Percentiles rank a stretch among this genome's conserved stretches.
Conservation (phyloP, 1,140 invertebrate genomes). For the Drosophila repleta region DNA sequence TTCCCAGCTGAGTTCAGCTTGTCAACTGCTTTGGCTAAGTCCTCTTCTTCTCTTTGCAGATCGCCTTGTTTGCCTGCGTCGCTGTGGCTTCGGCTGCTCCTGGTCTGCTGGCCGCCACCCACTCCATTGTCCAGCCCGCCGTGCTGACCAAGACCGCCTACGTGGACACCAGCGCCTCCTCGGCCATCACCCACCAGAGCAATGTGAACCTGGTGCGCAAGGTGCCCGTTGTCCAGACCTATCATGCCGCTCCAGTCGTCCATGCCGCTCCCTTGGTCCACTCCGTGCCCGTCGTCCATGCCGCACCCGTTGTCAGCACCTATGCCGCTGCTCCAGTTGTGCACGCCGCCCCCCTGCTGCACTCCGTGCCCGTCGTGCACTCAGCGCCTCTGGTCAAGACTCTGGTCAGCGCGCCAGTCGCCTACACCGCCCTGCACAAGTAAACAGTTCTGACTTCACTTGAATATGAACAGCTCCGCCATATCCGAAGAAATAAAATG, state of each 20-base stretch:
- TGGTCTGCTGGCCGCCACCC: constrained; percentile 68
- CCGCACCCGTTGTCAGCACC: constrained; percentile 35
- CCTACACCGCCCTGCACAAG: constrained; percentile 65
- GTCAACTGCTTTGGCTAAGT: neutral
- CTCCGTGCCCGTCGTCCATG: constrained; percentile 54
- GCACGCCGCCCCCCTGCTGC: constrained; percentile 42
- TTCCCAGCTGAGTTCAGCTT: neutral
- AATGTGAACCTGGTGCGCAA: constrained; percentile 75
- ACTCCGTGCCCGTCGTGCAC: constrained; percentile 58
- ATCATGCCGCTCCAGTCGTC: constrained; percentile 61
- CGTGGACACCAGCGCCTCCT: constrained; percentile 73
- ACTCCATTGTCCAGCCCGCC: constrained; percentile 69
- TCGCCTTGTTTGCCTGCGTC: constrained; percentile 71
- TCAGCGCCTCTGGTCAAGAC: constrained; percentile 57
- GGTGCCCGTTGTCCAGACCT: constrained; percentile 55
- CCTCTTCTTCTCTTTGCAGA: constrained; percentile 21
- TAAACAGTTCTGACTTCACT: neutral
- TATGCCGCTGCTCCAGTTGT: constrained; percentile 39
- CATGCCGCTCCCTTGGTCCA: constrained; percentile 73
- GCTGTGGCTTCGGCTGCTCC: constrained; percentile 72
- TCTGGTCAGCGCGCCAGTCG: constrained; percentile 56
- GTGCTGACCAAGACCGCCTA: constrained; percentile 69
- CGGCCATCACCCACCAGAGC: constrained; percentile 85
- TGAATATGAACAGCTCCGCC: neutral
- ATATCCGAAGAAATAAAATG: neutral